Base-by-base conservation (phyloP, 1,140 invertebrate genomes). In the Drosophila nasuta region DNA sequence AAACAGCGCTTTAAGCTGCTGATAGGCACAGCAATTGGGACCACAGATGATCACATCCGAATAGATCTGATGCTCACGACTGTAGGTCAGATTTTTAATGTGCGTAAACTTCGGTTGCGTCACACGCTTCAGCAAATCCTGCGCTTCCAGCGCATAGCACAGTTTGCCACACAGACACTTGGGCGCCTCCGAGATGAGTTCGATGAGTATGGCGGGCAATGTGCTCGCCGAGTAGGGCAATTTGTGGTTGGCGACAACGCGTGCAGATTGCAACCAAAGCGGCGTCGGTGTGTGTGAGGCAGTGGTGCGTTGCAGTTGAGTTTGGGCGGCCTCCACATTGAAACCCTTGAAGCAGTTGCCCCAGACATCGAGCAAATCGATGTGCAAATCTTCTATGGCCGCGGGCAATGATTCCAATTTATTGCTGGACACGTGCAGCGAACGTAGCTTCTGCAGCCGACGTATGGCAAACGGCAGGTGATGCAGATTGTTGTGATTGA, bases 401-500 rank as follows among this genome's bases (percentile, higher is more conserved):
- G 81, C 64, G 11, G 94, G 94, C 45, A 95, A 82, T 11, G 87
- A 92, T 62, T 82, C 76, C 38, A 96, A 89, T 56, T 93, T 71
- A 82, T 95, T 95, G 41, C 93, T 92, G 3, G 94, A 93, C 33
- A 92, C 59, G 30, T 91, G 63, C n/a, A 92, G 48, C 30, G 77
- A 76, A 7, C 94, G 91, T 65, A 96, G 91, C 33, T 91, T 93
- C 68, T 93, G 91, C 49, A 96, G 78, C 68, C 95, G 94, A 73
- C 94, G 94, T 62, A 96, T 93, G 75, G 94, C 92, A 74, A 94
- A 93, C 59, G 96, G 95, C 68, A 96, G 70, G 51, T 91, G 78
- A 75, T 75, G 93, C 76, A 96, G 92, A 59, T 93, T 82, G 92
- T 96, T 96, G 59, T 93, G 90, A 89, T 93, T 94, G 30, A 96